Evolutionary conservation across 2,113 vertebrate genomes (phyloP).

Genomic region (Amblyopsis rosae): DNA sequence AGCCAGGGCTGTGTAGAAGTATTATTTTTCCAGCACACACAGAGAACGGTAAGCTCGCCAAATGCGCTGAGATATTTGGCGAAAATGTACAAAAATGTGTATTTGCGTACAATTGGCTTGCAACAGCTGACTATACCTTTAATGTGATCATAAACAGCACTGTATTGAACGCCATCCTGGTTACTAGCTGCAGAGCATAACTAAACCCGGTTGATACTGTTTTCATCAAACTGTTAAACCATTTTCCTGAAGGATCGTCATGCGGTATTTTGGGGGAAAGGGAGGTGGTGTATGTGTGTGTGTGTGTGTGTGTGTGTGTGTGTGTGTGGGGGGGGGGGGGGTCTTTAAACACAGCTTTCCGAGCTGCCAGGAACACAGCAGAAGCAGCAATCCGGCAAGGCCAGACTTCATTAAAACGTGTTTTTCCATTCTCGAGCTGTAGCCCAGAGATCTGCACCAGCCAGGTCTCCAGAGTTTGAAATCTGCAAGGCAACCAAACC

Average conservation of each 20-base stretch:
- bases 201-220: neutral
- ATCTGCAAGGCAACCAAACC: conserved; percentile 56
- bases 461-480: conserved; percentile 52
- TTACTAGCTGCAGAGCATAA: neutral
- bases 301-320: no score
- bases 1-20: no score
- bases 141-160: neutral
- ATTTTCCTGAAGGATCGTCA: conserved; percentile 7
- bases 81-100: no score
- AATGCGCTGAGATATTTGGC: no score
- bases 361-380: conserved; percentile 24
- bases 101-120: no score
- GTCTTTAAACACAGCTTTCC: conserved; percentile 20
- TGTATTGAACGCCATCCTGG: neutral
- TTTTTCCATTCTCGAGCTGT: conserved; percentile 62
- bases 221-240: conserved; percentile 3
- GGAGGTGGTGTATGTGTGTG: no score
- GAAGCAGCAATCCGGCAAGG: conserved; percentile 30
- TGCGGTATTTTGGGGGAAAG: neutral
- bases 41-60: no score
- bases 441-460: conserved; percentile 19
- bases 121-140: neutral
- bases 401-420: conserved; percentile 57
- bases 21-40: no score
- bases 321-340: neutral